Conservation (phyloP, 1,140 invertebrate genomes). For the Zaprionus taronus region DNA sequence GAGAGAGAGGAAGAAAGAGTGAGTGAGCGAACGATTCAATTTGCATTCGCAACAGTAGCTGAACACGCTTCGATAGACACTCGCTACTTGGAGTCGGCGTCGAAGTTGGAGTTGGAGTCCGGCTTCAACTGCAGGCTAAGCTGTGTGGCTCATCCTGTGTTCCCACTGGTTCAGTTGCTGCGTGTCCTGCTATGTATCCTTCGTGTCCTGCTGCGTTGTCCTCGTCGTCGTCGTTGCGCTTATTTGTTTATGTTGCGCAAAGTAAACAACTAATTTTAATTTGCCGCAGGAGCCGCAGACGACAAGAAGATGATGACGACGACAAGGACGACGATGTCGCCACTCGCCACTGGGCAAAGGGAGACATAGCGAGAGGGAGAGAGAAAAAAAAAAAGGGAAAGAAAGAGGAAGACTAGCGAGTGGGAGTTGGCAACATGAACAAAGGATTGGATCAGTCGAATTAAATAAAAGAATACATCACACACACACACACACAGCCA, state of each 20-base stretch:
- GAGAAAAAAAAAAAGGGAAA: no score
- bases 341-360: slow-evolving; percentile 39
- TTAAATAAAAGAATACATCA: slow-evolving; percentile 40
- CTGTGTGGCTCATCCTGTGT: slow-evolving; percentile 8
- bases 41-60: slow-evolving; percentile 40
- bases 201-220: slow-evolving; percentile 22
- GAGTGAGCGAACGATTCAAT: slow-evolving; percentile 30
- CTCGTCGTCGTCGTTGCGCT: slow-evolving; percentile 58
- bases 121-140: slow-evolving; percentile 13
- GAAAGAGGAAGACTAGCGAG: not conserved
- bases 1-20: no score
- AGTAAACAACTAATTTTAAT: slow-evolving; percentile 82
- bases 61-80: slow-evolving; percentile 61
- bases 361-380: not conserved
- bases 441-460: slow-evolving; percentile 42
- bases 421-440: slow-evolving; percentile 9
- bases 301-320: slow-evolving; percentile 38
- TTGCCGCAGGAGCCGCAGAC: slow-evolving; percentile 77
- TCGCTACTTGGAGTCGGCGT: not conserved
- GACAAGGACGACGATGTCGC: slow-evolving; percentile 22
- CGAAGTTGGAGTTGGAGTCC: slow-evolving; percentile 3
- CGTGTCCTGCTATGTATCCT: slow-evolving; percentile 1
- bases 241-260: slow-evolving; percentile 81
- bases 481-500: slow-evolving; percentile 27
- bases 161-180: not conserved